Base-by-base conservation (phyloP, 1,140 invertebrate genomes). In the Papilio polyxenes region DNA sequence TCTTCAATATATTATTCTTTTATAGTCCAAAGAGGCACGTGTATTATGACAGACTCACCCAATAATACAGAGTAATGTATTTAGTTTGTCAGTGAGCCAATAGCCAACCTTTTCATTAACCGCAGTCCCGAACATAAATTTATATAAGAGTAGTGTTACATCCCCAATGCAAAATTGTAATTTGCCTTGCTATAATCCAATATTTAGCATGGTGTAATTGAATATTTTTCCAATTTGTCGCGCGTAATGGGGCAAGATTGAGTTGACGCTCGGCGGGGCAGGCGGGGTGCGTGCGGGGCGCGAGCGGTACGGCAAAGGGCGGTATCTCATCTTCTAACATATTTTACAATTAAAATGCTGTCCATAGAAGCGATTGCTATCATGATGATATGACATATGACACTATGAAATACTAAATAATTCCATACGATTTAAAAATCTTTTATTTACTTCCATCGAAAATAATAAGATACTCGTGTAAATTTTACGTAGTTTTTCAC, bases 211-310 rank as follows among this genome's bases (percentile, higher is more conserved):
- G 91, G 87, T 93, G 92, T 94, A 94, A 94, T 94, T 94, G 92
- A 94, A 94, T 94, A 94, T 94, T 94, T 94, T 94, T 94, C 93
- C 93, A 94, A 94, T 94, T 94, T 94, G 93, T 94, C 91, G 92
- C 92, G 90, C 89, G 92, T 94, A 94, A 94, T 94, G 92, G 93
- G 91, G 92, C 93, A 94, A 94, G 93, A 94, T 94, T 94, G 93
- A 94, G 92, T 94, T 92, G 92, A 92, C 89, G 90, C 88, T 89
- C 90, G 91, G 90, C 83, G 84, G 82, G 83, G 86, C 86, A 84
- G 87, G 87, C 87, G 85, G 86, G 85, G 72, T 9, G 56, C n/a
- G n/a, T 56, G 8, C 56, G 56, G n/a, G n/a, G 56, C 7, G 56
- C 56, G 56, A 80, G 79, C 81, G 83, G 84, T 82, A 84, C 86